These are phyloP conservation scores for Lithobates pipiens DNA, from an alignment of 2,797 vertebrate species.

Conservation along the genomic window DNA sequence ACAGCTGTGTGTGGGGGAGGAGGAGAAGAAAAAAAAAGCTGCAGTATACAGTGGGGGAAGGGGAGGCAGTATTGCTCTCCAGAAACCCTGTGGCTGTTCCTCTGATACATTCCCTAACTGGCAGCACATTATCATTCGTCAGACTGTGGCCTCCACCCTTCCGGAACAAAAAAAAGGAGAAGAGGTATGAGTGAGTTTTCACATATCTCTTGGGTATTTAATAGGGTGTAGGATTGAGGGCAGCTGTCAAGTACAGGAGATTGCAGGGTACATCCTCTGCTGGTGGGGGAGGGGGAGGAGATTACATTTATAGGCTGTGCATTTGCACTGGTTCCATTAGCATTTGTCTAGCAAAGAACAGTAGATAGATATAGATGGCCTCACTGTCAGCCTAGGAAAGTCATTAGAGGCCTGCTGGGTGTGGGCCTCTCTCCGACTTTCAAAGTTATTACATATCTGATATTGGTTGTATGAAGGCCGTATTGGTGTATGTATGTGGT, in stretches of 20 bases:
- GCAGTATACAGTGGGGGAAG: conserved; percentile 43
- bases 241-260: conserved; percentile 35
- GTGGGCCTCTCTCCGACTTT: neutral
- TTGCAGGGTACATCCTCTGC: conserved; percentile 7
- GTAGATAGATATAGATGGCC: neutral
- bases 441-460: neutral
- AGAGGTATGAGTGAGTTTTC: conserved; percentile 58
- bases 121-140: conserved; percentile 61
- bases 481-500: neutral
- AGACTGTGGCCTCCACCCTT: conserved; percentile 59
- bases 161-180: conserved; percentile 51
- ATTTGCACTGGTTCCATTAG: conserved; percentile 16
- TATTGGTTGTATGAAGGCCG: neutral
- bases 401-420: neutral
- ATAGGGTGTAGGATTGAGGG: conserved; percentile 35
- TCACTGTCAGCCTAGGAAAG: neutral
- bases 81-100: conserved; percentile 58
- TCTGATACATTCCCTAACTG: conserved; percentile 62
- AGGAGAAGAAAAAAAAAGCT: conserved; percentile 6
- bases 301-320: neutral
- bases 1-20: conserved; percentile 56
- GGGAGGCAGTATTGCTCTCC: conserved; percentile 52
- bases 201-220: conserved; percentile 51
- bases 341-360: neutral
- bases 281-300: conserved; percentile 15